Conservation (phyloP, 2,797 vertebrate genomes). For the Sebastolobus altivelis region DNA sequence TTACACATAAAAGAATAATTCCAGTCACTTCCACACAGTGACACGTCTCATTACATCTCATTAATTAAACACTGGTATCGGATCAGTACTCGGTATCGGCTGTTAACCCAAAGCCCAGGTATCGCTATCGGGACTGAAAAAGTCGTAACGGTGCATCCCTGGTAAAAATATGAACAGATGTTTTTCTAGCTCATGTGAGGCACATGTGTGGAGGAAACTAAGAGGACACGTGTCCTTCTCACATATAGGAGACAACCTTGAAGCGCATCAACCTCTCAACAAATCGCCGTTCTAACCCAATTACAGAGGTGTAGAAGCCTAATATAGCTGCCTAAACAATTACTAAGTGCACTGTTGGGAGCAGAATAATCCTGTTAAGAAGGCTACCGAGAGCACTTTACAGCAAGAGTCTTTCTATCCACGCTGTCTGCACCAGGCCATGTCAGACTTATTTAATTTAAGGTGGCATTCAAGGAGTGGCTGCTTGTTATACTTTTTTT, state of each 20-base stretch:
- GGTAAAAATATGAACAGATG: accelerated
- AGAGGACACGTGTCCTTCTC: conserved; percentile 48
- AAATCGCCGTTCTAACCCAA: conserved; percentile 64
- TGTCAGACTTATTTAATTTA: conserved; percentile 54
- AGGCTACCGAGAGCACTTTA: conserved; percentile 42
- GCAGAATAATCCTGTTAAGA: conserved; percentile 76
- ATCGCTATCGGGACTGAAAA: too few relatives aligned
- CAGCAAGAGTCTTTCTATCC: conserved; percentile 43
- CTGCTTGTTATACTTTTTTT: conserved; percentile 13
- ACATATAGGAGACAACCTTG: conserved; percentile 65
- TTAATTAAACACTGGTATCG: too few relatives aligned
- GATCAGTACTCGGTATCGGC: too few relatives aligned
- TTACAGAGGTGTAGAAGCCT: conserved; percentile 66
- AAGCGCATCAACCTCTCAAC: conserved; percentile 59
- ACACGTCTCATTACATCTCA: too few relatives aligned
- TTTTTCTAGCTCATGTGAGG: not conserved
- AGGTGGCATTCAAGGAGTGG: conserved; percentile 56
- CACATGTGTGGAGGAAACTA: not conserved
- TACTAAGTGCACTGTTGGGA: conserved; percentile 60
- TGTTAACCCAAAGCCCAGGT: too few relatives aligned
- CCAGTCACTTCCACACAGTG: too few relatives aligned
- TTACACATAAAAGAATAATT: too few relatives aligned
- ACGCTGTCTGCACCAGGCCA: conserved; percentile 51
- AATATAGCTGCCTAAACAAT: conserved; percentile 70
- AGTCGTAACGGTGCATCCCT: accelerated